These are phyloP conservation scores for Leptodactylus fallax DNA, from an alignment of 2,797 vertebrate species.

Conservation along the genomic window DNA sequence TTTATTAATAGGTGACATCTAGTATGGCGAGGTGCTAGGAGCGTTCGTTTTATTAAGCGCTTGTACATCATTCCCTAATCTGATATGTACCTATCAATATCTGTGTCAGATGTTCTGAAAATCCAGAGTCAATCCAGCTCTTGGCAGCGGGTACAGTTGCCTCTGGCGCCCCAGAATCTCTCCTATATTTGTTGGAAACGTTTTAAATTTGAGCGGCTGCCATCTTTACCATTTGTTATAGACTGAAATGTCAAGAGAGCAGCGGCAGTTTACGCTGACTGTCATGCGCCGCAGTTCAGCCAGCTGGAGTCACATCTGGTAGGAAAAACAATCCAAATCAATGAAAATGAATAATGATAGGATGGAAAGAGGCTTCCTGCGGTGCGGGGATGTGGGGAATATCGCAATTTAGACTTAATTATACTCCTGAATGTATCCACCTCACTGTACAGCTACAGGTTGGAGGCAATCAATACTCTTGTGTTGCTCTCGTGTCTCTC, in stretches of 20 bases:
- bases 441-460: constrained; percentile 25
- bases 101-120: constrained; percentile 34
- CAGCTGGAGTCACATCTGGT: constrained; percentile 64
- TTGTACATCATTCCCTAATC: constrained; percentile 29
- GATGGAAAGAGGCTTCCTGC: constrained; percentile 41
- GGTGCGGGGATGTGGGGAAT: constrained; percentile 26
- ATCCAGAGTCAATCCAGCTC: constrained; percentile 25
- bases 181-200: constrained; percentile 58
- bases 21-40: too few relatives aligned
- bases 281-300: constrained; percentile 49
- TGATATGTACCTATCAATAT: constrained; percentile 33
- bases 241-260: constrained; percentile 62
- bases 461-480: background rate
- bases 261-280: constrained; percentile 58
- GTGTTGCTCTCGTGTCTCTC: background rate
- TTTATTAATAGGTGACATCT: background rate
- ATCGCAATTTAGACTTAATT: constrained; percentile 55
- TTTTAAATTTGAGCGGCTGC: constrained; percentile 54
- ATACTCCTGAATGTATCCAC: constrained; percentile 44
- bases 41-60: background rate
- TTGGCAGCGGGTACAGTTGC: constrained; percentile 32
- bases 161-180: constrained; percentile 36
- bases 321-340: constrained; percentile 59
- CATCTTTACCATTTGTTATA: constrained; percentile 62
- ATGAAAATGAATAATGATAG: constrained; percentile 63